Percentiles rank a stretch among this genome's conserved stretches.
Evolutionary conservation across 37 sponge, comb jelly and placozoan genomes (phyloP).

Genomic region (Lycopodina hypogea): DNA sequence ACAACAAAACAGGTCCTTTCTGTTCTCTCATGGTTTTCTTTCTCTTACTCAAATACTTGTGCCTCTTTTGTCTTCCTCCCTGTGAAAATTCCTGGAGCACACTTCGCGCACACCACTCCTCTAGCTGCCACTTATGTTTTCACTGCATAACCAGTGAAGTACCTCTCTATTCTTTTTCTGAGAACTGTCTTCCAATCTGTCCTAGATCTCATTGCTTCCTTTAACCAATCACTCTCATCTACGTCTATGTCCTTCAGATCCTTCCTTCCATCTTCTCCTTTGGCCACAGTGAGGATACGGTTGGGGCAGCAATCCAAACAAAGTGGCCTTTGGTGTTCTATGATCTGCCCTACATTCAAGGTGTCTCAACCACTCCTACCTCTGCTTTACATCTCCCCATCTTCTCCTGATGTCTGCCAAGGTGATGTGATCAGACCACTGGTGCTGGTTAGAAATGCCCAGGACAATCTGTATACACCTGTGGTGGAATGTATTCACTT

Average conservation of each 20-base stretch:
- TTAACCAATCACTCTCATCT: not conserved
- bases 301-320: constrained; percentile 1
- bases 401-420: not conserved
- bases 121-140: too few species aligned
- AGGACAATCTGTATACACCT: constrained; percentile 18
- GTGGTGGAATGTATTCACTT: constrained; percentile 21
- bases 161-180: not conserved
- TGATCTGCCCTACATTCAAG: constrained; percentile 7
- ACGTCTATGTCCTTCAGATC: not conserved
- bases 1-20: too few species aligned
- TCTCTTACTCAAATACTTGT: too few species aligned
- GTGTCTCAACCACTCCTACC: constrained; percentile 31
- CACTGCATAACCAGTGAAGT: too few species aligned
- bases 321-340: not conserved
- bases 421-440: not conserved
- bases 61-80: too few species aligned
- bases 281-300: not conserved
- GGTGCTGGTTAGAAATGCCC: not conserved
- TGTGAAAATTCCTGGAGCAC: too few species aligned
- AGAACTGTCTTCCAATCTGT: not conserved
- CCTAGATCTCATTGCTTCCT: not conserved
- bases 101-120: too few species aligned
- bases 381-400: not conserved
- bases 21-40: too few species aligned
- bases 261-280: not conserved